A percentile compares a stretch with the other conserved stretches of the same genome.
Evolutionary conservation across 2,888 invertebrate species (phyloP).

Genomic region (Coecobrya sp.): DNA sequence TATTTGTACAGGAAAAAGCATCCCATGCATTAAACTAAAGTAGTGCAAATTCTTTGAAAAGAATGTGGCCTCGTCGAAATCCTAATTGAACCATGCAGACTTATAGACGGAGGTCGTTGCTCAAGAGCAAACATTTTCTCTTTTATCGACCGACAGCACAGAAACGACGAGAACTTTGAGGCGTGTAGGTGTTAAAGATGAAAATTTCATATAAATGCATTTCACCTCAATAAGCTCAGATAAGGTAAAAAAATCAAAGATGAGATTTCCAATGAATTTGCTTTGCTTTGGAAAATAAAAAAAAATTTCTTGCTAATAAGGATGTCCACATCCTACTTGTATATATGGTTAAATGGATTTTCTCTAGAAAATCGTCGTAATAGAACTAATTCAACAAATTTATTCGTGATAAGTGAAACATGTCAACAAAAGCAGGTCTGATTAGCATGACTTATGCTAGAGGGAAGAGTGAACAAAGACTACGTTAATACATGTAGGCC

Average conservation of each 20-base stretch:
- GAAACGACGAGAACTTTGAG: neutral
- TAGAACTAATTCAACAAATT: too few relatives aligned
- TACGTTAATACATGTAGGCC: too few relatives aligned
- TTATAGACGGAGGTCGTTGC: neutral
- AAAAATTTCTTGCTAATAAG: neutral
- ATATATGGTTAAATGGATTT: neutral
- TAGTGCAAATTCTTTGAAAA: slow-evolving; percentile 10
- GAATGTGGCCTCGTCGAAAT: neutral
- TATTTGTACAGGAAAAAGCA: slow-evolving; percentile 34
- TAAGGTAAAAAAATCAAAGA: neutral
- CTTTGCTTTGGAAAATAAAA: too few relatives aligned
- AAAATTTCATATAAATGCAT: neutral
- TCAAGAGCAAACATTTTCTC: neutral
- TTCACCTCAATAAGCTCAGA: neutral
- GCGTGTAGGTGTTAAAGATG: slow-evolving; percentile 22
- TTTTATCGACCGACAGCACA: neutral
- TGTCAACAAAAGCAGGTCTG: too few relatives aligned
- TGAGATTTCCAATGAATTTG: neutral
- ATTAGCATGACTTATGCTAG: too few relatives aligned
- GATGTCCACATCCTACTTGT: neutral
- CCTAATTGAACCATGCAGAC: slow-evolving; percentile 9
- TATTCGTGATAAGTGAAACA: too few relatives aligned
- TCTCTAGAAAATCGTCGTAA: neutral
- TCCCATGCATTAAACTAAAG: slow-evolving; percentile 6
- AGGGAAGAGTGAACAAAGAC: too few relatives aligned